phyloP scores from a whole-genome alignment of 2,888 invertebrate genomes.

The Macaria liturata region DNA sequence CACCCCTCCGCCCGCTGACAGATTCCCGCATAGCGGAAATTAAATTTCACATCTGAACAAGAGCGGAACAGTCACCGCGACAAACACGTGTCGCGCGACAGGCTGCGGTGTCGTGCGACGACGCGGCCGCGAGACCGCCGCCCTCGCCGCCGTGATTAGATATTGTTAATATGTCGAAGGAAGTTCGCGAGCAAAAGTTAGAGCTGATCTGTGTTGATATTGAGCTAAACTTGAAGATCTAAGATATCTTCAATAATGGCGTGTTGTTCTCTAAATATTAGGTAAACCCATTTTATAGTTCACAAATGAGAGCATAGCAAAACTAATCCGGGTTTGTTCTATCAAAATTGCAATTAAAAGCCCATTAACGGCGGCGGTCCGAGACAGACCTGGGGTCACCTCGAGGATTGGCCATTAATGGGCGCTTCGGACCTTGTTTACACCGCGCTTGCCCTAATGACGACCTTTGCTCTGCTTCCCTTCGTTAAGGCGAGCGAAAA shows the following conservation, averaged over 20 bases:
- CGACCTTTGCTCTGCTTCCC: constrained; percentile 84
- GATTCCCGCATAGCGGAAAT: constrained; percentile 80
- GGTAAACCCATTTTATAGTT: constrained; percentile 18
- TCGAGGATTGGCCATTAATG: constrained; percentile 83
- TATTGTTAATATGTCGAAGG: constrained; percentile 38
- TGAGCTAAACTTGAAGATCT: constrained; percentile 11
- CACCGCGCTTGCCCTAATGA: constrained; percentile 84
- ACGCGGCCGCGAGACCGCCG: constrained; percentile 34
- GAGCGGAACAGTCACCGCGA: constrained; percentile 69
- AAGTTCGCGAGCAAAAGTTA: constrained; percentile 29
- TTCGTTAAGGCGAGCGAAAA: constrained; percentile 83
- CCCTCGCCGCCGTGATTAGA: constrained; percentile 57
- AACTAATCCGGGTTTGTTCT: constrained; percentile 75
- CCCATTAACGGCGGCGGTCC: constrained; percentile 73
- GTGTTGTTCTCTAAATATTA: constrained; percentile 6
- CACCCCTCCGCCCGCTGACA: constrained; percentile 59
- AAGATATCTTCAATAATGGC: neutral
- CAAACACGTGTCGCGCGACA: constrained; percentile 62
- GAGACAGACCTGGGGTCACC: constrained; percentile 79
- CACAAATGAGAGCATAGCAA: constrained; percentile 52
- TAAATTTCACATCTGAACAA: constrained; percentile 83
- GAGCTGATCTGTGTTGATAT: constrained; percentile 29
- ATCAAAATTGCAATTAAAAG: constrained; percentile 82
- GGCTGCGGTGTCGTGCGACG: constrained; percentile 45
- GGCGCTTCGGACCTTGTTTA: constrained; percentile 82